These are phyloP conservation scores for Pomatostomus ruficeps DNA, from an alignment of 2,113 vertebrate species.

Conservation along the genomic window DNA sequence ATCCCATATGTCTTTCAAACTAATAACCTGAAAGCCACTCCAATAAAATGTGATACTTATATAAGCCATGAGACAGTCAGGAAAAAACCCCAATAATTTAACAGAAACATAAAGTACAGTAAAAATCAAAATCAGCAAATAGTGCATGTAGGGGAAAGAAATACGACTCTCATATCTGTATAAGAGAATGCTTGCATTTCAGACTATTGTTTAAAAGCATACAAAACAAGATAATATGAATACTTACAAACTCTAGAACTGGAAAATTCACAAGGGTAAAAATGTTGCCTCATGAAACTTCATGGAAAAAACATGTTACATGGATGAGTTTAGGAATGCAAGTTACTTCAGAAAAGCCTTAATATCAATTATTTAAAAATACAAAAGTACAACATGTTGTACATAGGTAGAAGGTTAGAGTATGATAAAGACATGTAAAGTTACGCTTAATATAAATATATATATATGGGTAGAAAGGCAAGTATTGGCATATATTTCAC, in stretches of 20 bases:
- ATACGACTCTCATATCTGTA: neutral
- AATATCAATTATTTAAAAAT: neutral
- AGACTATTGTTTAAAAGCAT: neutral
- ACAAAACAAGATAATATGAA: neutral
- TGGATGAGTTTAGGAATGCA: neutral
- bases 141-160: neutral
- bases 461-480: neutral
- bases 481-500: neutral
- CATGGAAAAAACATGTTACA: neutral
- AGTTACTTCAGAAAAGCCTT: neutral
- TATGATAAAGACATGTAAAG: neutral
- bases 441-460: neutral
- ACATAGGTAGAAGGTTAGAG: neutral
- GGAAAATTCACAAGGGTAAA: neutral
- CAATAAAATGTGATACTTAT: conserved; percentile 20
- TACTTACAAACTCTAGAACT: neutral
- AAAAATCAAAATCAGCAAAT: neutral
- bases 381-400: neutral
- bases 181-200: neutral
- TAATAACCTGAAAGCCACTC: conserved; percentile 19
- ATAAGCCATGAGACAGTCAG: neutral
- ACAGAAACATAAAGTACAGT: neutral
- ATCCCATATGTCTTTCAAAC: conserved; percentile 7
- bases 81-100: neutral
- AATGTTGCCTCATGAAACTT: neutral